Evolutionary conservation across 92 coral and sea anemone species (phyloP).

Genomic region (Paramuricea clavata): DNA sequence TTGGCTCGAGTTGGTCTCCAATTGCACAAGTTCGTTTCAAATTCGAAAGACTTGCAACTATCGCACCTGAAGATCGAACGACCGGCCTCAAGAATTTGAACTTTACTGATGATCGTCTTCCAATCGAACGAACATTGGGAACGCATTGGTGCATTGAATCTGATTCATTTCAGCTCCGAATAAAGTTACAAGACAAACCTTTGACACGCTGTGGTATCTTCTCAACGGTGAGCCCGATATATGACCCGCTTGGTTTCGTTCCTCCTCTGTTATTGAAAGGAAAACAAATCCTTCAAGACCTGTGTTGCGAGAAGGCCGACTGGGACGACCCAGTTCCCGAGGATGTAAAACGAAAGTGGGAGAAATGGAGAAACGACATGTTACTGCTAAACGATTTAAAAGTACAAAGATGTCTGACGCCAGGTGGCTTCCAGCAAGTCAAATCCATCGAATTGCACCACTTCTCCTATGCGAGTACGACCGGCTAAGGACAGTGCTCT

Average conservation of each 20-base stretch:
- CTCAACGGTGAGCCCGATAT: constrained; percentile 1
- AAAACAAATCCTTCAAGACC: not conserved
- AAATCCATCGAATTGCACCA: constrained; percentile 32
- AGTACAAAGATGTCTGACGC: constrained; percentile 64
- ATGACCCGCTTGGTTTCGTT: not conserved
- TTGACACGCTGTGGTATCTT: not conserved
- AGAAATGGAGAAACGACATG: not conserved
- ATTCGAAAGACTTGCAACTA: not conserved
- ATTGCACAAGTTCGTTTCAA: not conserved
- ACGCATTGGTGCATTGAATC: too few species aligned
- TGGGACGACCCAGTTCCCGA: constrained; percentile 5
- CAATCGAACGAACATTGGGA: too few species aligned
- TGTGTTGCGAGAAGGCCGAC: not conserved
- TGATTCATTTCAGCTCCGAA: not conserved
- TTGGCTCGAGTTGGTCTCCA: not conserved
- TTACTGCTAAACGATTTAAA: constrained; percentile 22
- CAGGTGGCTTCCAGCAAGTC: constrained; percentile 54
- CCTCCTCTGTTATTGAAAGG: not conserved
- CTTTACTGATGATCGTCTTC: not conserved
- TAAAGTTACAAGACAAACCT: not conserved
- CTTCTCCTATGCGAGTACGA: not conserved
- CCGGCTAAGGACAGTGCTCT: too few species aligned
- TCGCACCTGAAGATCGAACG: not conserved
- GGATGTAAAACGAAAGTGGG: not conserved
- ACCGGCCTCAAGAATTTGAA: not conserved